Evolutionary conservation across 2,797 vertebrate genomes (phyloP), one percentile per base, ranked within the genome.

Genomic region (Coreius guichenoti): DNA sequence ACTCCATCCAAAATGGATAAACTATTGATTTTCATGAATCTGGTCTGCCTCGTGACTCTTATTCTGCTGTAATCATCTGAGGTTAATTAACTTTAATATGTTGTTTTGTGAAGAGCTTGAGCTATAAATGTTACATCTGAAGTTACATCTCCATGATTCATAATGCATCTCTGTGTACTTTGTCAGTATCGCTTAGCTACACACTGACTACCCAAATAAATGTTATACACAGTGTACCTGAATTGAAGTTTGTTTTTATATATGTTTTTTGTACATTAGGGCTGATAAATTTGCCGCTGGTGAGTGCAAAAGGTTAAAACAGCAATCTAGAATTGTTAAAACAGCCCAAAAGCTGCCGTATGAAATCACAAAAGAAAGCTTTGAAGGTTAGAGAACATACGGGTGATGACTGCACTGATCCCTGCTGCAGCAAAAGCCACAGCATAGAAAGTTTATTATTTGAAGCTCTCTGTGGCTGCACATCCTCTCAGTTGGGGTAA

Each of bases 1-100:
- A 5, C 17, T 45, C 51, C 36, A 77, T 78, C 26, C 26, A 78
- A 70, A 78, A 69, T 7, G 5, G 65, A 78, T 78, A 39, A 78
- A 77, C 36, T 78, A 78, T 84, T 33, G 65, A 70, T 84, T 84
- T 84, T 70, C 36, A 78, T 49, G 65, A 73, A 54, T 63, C 67
- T 63, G 54, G 39, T 61, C 75, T 72, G 75, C 65, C 29, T 85
- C 21, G 29, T 79, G 76, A 61, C 51, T 85, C 65, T 56, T 45
- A 82, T 56, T 84, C 73, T 78, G 17, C 49, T 3, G 8, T 78
- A 78, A 58, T 84, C 51, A 58, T 78, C 49, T 33, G 51, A 84
- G 83, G 75, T 84, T 70, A 70, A 84, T 84, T 78, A 84, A 84
- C 75, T 84, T 79, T 84, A 78, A 79, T 84, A 56, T 61, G 75